These are phyloP conservation scores for Petaurus breviceps DNA, from an alignment of 2,113 vertebrate species.

Conservation along the genomic window DNA sequence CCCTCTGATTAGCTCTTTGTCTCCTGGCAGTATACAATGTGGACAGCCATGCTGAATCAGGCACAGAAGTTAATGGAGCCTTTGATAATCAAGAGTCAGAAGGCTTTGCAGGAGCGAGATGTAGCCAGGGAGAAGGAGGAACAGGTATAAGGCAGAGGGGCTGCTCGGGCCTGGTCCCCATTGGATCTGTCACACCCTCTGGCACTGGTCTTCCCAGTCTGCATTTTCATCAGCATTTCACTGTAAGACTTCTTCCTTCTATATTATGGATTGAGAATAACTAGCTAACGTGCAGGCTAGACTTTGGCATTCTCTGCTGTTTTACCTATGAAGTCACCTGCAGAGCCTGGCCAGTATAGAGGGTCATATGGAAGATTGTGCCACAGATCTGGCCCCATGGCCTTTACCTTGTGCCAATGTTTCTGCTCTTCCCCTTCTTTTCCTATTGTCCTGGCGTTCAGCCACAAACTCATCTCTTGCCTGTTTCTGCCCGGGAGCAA, in stretches of 20 bases:
- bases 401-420: constrained; percentile 49
- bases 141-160: constrained; percentile 66
- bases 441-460: constrained; percentile 39
- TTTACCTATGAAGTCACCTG: not conserved
- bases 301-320: not conserved
- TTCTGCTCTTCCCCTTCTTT: constrained; percentile 37
- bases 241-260: constrained; percentile 5
- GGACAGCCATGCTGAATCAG: constrained; percentile 81
- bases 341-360: not conserved
- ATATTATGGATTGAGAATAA: constrained; percentile 34
- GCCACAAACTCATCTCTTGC: constrained; percentile 37
- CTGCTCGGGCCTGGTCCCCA: not conserved
- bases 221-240: constrained; percentile 7
- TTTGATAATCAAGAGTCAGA: constrained; percentile 83
- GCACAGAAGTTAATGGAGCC: constrained; percentile 77
- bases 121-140: constrained; percentile 78
- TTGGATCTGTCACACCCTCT: not conserved
- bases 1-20: constrained; percentile 7
- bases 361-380: not conserved
- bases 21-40: constrained; percentile 81
- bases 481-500: constrained; percentile 21
- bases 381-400: not conserved
- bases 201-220: not conserved
- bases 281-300: not conserved
- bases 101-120: constrained; percentile 80